Evolutionary conservation across 2,113 vertebrate species (phyloP).

Genomic region (Eidolon helvum): DNA sequence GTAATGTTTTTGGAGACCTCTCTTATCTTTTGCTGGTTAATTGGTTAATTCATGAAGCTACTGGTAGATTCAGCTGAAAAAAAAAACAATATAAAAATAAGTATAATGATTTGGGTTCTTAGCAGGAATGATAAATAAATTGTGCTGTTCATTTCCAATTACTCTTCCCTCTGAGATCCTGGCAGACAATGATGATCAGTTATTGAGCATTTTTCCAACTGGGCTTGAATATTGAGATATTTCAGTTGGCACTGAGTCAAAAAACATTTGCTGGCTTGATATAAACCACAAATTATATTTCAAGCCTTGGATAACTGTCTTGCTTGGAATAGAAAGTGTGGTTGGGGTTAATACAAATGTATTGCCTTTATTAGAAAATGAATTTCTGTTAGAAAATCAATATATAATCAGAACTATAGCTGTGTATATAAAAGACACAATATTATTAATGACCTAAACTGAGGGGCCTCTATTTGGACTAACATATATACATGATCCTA

Average conservation of each 20-base stretch:
- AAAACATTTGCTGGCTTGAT: not conserved
- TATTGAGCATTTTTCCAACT: not conserved
- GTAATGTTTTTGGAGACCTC: not conserved
- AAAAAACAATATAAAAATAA: not conserved
- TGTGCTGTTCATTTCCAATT: not conserved
- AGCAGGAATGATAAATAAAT: not conserved
- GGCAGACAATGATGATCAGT: not conserved
- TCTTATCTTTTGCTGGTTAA: not conserved
- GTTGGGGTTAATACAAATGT: not conserved
- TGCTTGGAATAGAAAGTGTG: not conserved
- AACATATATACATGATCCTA: not conserved
- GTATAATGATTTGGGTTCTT: not conserved
- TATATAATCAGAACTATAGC: not conserved
- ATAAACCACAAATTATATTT: not conserved
- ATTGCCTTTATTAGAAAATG: constrained; percentile 25
- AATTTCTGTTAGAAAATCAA: constrained; percentile 14
- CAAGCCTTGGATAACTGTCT: not conserved
- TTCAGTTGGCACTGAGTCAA: not conserved
- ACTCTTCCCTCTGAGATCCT: not conserved
- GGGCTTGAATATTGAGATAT: constrained; percentile 19
- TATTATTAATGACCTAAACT: constrained; percentile 20
- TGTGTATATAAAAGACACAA: not conserved
- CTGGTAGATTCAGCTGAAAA: not conserved
- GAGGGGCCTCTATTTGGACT: not conserved
- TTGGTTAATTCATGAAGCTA: constrained; percentile 13